Base-by-base conservation (phyloP, 92 coral and sea anemone species). In the Palythoa caribaeorum region DNA sequence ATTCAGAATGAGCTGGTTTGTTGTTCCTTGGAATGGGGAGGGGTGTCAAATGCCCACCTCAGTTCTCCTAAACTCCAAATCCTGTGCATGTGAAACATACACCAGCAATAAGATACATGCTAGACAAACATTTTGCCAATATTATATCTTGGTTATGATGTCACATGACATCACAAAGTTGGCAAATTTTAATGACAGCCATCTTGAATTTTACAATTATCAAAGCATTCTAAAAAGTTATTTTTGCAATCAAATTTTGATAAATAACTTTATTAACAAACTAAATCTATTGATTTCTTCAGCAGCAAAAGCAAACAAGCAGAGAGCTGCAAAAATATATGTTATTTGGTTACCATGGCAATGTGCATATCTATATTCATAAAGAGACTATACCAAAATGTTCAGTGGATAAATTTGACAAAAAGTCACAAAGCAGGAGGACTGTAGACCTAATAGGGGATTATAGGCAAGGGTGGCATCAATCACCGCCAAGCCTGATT, bases 391-490 rank as follows among this genome's bases (percentile, higher is more conserved):
- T 73, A 73, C 78, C 78, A 73, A 73, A 73, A n/a, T 73, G 78
- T 73, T 73, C n/a, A 73, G 40, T 52, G 52, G 78, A 74, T 74
- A 74, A 74, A 47, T 74, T 74, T 74, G 78, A 74, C 78, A 74
- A 74, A 74, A 74, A 74, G 59, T 74, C 38, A 74, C 78, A 21
- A 74, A 74, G 78, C 78, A 74, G 48, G 78, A 74, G 78, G 54
- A 13, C 78, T 74, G 78, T 74, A 74, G 57, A 74, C 78, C 78
- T 74, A 74, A 74, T 74, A 74, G 40, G 78, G 78, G 78, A 74
- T 74, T 74, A 74, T 74, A 74, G 59, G 78, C 78, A 74, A 74
- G 78, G 57, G 78, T 74, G 78, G 78, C 78, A 74, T 74, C 78
- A 74, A 74, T 44, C 52, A 47, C 78, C 37, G 19, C 78, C 78